A percentile compares a stretch with the other conserved stretches of the same genome.
These are phyloP conservation scores for Orientallactaga sibirica DNA, from an alignment of 2,797 vertebrate species.

Conservation along the genomic window DNA sequence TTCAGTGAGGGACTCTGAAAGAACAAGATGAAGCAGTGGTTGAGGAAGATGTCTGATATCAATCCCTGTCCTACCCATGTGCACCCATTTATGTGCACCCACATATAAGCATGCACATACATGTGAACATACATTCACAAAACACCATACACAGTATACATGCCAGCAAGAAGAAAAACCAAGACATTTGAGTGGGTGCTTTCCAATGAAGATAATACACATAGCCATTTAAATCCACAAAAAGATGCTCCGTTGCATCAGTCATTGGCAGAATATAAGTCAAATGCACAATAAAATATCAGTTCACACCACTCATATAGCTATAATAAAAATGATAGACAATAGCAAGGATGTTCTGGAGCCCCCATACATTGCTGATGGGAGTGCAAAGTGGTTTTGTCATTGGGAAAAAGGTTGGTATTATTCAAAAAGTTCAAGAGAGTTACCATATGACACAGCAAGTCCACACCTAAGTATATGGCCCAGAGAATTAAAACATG, in stretches of 20 bases:
- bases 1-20: too few species aligned
- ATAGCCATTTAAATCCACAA: not conserved
- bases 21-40: too few species aligned
- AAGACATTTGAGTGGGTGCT: constrained; percentile 31
- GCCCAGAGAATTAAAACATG: constrained; percentile 18
- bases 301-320: not conserved
- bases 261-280: constrained; percentile 31
- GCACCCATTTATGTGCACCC: too few species aligned
- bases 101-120: too few species aligned
- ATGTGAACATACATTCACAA: too few species aligned
- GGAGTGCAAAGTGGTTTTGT: not conserved
- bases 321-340: not conserved
- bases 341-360: not conserved
- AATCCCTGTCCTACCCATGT: too few species aligned
- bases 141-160: too few species aligned
- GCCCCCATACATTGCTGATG: not conserved
- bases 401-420: constrained; percentile 7
- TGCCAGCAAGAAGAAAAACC: too few species aligned
- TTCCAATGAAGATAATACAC: not conserved
- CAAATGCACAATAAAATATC: not conserved
- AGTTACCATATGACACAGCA: not conserved
- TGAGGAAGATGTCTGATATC: too few species aligned
- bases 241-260: constrained; percentile 18
- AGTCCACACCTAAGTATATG: not conserved
- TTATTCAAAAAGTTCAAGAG: constrained; percentile 35